Percentiles rank a stretch among this genome's conserved stretches.
Evolutionary conservation across 2,797 vertebrate genomes (phyloP).

Genomic region (Phalanger gymnotis): DNA sequence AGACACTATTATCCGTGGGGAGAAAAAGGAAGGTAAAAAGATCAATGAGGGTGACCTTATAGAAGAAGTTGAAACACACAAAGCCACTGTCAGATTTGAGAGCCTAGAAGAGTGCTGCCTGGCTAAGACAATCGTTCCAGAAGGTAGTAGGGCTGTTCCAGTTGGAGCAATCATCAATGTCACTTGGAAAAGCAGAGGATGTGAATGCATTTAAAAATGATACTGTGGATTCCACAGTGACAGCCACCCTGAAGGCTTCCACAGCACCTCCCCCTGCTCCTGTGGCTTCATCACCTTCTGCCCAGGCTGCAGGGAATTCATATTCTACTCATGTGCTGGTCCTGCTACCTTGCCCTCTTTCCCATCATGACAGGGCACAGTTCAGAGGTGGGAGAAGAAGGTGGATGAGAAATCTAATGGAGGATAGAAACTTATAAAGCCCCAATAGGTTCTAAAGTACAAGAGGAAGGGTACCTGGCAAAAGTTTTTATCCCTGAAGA

Average conservation of each 20-base stretch:
- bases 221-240: constrained; percentile 87
- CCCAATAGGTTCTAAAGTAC: constrained; percentile 97
- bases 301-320: constrained; percentile 91
- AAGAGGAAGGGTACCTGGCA: constrained; percentile 97
- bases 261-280: constrained; percentile 79
- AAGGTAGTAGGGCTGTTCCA: constrained; percentile 95
- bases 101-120: constrained; percentile 95
- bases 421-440: constrained; percentile 99
- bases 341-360: constrained; percentile 94
- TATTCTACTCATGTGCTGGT: constrained; percentile 94
- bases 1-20: constrained; percentile 96
- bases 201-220: constrained; percentile 93
- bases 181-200: constrained; percentile 91
- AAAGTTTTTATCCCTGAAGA: constrained; percentile 96
- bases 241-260: constrained; percentile 81
- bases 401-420: constrained; percentile 96
- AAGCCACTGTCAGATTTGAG: constrained; percentile 98
- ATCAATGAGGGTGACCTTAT: constrained; percentile 96
- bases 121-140: constrained; percentile 95
- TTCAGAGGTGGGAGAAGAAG: constrained; percentile 99
- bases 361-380: constrained; percentile 99
- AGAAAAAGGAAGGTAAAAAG: constrained; percentile 98
- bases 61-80: constrained; percentile 99
- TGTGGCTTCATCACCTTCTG: constrained; percentile 77
- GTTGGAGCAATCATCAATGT: constrained; percentile 96